Evolutionary conservation across 1,140 invertebrate species (phyloP), one percentile per base, ranked within the genome.

Genomic region (Littorina saxatilis): DNA sequence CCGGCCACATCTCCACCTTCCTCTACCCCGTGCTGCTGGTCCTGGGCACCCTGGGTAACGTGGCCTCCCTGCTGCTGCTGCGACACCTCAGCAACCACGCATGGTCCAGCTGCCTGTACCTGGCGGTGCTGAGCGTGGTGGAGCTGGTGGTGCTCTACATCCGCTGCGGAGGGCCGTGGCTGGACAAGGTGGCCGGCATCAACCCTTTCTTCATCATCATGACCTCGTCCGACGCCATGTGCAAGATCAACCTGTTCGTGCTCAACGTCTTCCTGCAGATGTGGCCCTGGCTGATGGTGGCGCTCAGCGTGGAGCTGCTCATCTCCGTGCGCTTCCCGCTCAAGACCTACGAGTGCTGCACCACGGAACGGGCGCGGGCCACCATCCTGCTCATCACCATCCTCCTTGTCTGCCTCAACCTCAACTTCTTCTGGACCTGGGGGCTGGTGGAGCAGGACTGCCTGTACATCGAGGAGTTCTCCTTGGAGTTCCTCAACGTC

Each of bases 351-450:
- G 70, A 73, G 15, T 86, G 91, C 82, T 92, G 91, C 82, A 91
- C 88, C 4, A 70, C 86, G 0, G 89, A 91, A 78, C 82, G 90
- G 37, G 90, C 89, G 9, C 87, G 86, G 15, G 87, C 90, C 23
- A 86, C 91, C 50, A 83, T 90, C 66, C 74, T 92, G 35, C 85
- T 91, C 9, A 87, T 91, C 17, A 86, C 87, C 11, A 88, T 92
- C 13, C 40, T 92, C 0, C 78, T 92, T 0, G 86, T 91, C 40
- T 89, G 88, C 73, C 83, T 92, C 23, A 92, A 92, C 83, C 87
- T 90, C 32, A 90, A 92, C 79, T 90, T 87, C 85, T 92, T 93
- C 86, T 92, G 91, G 89, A 92, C 91, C 0, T 86, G 86, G 52
- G 88, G 87, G 0, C 77, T 92, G 23, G 63, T 76, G 61, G 61